A percentile compares a stretch with the other conserved stretches of the same genome.
Conservation (phyloP, 2,888 invertebrate species). For the Apotomis capreana region DNA sequence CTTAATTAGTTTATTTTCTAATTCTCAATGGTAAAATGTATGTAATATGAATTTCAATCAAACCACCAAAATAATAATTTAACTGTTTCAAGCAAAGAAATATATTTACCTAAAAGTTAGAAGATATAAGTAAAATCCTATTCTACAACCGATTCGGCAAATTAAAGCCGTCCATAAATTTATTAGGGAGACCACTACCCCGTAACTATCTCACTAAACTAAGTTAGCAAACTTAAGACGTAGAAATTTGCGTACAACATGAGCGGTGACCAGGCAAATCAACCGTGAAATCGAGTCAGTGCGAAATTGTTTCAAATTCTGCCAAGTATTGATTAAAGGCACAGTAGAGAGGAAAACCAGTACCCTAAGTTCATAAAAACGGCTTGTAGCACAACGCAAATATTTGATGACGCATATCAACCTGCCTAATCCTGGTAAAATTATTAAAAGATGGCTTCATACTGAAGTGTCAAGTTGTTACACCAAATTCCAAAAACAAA, state of each 20-base stretch:
- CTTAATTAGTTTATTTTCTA: no score
- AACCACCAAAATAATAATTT: no score
- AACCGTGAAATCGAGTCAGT: not conserved
- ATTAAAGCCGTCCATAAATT: not conserved
- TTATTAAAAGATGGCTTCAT: no score
- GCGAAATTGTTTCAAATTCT: constrained; percentile 13
- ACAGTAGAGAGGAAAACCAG: not conserved
- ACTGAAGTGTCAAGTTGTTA: no score
- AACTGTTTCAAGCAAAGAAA: no score
- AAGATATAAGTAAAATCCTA: no score
- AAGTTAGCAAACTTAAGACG: constrained; percentile 4
- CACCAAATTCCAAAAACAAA: no score
- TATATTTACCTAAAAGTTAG: no score
- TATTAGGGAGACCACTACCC: not conserved
- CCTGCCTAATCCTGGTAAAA: no score
- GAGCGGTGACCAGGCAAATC: not conserved
- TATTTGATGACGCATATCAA: not conserved
- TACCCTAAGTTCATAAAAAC: not conserved
- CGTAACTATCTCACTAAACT: constrained; percentile 4
- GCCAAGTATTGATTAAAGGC: constrained; percentile 14
- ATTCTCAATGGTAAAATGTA: no score
- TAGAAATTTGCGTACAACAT: not conserved
- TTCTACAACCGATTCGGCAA: no score
- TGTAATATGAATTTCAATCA: no score
- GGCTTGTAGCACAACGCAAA: not conserved